Conservation (phyloP, 2,113 vertebrate genomes). For the Rallus limicola region DNA sequence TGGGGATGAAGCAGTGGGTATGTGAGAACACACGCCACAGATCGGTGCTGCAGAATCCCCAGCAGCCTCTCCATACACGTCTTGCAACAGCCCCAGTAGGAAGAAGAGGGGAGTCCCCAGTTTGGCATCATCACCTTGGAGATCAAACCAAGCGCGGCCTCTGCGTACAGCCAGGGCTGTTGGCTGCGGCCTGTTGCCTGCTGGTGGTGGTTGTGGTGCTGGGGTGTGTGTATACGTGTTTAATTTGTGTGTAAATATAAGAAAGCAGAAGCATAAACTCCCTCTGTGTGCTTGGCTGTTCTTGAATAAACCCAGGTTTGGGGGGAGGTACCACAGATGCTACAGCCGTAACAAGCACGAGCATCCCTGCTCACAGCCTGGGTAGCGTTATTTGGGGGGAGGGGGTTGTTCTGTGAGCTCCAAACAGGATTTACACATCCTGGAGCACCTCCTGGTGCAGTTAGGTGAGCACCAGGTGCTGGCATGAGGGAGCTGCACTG, state of each 20-base stretch:
- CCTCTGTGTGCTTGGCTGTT: not conserved
- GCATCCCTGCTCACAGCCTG: not conserved
- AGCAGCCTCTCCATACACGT: accelerated
- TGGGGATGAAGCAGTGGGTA: not conserved
- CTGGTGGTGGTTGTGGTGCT: not conserved
- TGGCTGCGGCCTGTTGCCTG: not conserved
- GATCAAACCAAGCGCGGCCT: not conserved
- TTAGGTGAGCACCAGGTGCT: not conserved
- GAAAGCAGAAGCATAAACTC: not conserved
- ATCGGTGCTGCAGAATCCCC: not conserved
- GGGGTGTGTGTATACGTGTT: not conserved
- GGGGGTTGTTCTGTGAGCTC: not conserved
- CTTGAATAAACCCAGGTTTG: not conserved
- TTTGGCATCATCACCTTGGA: not conserved
- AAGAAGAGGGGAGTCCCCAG: not conserved
- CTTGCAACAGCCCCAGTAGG: not conserved
- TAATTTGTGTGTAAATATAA: not conserved
- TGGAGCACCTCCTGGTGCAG: not conserved
- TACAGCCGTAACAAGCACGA: accelerated
- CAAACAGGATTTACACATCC: accelerated
- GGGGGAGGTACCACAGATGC: not conserved
- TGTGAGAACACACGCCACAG: not conserved
- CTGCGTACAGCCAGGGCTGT: not conserved
- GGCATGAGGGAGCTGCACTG: not conserved
- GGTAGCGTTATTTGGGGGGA: not conserved